A percentile compares a stretch with the other conserved stretches of the same genome.
Evolutionary conservation across 2,113 vertebrate genomes (phyloP).

Genomic region (Sardina pilchardus): DNA sequence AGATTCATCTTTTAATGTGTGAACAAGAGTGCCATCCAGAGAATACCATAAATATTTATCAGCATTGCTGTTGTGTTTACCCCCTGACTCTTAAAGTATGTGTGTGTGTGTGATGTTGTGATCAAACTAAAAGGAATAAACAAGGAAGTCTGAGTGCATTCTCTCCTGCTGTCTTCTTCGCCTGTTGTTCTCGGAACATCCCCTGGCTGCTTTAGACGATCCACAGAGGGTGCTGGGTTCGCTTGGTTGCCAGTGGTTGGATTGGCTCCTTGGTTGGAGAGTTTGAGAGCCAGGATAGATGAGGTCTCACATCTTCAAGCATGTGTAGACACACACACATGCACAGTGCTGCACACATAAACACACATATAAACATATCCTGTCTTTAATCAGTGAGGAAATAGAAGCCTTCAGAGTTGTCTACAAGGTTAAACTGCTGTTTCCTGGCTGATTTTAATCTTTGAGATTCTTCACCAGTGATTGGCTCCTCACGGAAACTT

Average conservation of each 20-base stretch:
- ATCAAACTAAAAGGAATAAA: neutral
- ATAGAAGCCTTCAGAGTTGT: neutral
- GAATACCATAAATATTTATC: constrained; percentile 7
- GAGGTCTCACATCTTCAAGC: neutral
- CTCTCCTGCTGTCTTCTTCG: neutral
- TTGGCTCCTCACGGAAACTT: no score
- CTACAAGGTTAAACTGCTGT: neutral
- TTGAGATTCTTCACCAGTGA: neutral
- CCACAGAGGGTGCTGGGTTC: neutral
- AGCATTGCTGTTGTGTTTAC: neutral
- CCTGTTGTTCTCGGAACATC: neutral
- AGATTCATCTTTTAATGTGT: neutral
- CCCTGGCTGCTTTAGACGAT: neutral
- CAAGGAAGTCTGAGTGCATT: neutral
- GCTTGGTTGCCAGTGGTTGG: neutral
- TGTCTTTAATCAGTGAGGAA: neutral
- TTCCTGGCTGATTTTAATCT: neutral
- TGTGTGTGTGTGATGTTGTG: neutral
- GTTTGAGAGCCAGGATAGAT: neutral
- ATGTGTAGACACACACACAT: neutral
- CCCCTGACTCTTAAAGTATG: neutral
- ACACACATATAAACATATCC: neutral
- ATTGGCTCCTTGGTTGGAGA: neutral
- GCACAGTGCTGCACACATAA: neutral
- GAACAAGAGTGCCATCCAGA: neutral